A percentile compares a stretch with the other conserved stretches of the same genome.
Conservation (phyloP, 2,113 vertebrate species). For the Alces alces region DNA sequence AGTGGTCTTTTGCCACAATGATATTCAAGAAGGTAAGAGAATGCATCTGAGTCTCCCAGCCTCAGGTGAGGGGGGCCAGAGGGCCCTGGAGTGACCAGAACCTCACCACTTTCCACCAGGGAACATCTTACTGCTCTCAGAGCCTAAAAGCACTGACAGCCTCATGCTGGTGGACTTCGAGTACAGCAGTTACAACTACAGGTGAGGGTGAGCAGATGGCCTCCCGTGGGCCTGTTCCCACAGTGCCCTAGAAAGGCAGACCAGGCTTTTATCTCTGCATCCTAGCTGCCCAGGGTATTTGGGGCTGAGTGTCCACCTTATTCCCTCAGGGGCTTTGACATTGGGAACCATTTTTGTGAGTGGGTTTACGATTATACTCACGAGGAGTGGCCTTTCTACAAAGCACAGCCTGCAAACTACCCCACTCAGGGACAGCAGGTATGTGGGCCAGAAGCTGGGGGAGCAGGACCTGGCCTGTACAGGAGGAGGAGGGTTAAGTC, state of each 20-base stretch:
- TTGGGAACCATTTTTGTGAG: slow-evolving; percentile 95
- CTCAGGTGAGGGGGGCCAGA: not conserved
- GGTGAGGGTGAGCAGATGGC: slow-evolving; percentile 73
- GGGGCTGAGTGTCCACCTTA: not conserved
- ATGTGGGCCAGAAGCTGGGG: not conserved
- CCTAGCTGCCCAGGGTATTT: not conserved
- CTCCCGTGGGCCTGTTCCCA: not conserved
- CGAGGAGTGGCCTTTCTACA: slow-evolving; percentile 77
- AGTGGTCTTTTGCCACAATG: slow-evolving; percentile 97
- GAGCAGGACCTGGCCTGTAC: not conserved
- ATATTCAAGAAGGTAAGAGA: slow-evolving; percentile 93
- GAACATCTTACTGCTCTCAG: slow-evolving; percentile 88
- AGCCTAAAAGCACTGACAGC: slow-evolving; percentile 70
- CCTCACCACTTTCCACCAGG: slow-evolving; percentile 73
- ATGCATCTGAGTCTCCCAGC: not conserved
- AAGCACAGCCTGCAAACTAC: slow-evolving; percentile 79
- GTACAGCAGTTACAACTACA: slow-evolving; percentile 98
- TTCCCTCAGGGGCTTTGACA: slow-evolving; percentile 90
- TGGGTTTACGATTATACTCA: slow-evolving; percentile 94
- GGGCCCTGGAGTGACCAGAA: not conserved
- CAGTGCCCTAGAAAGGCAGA: not conserved
- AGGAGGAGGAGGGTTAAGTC: not conserved
- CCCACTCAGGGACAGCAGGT: slow-evolving; percentile 91
- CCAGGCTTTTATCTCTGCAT: not conserved
- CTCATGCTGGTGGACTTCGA: slow-evolving; percentile 98